A percentile compares a stretch with the other conserved stretches of the same genome.
phyloP scores from a whole-genome alignment of 2,113 vertebrate genomes.

The Kryptolebias marmoratus region DNA sequence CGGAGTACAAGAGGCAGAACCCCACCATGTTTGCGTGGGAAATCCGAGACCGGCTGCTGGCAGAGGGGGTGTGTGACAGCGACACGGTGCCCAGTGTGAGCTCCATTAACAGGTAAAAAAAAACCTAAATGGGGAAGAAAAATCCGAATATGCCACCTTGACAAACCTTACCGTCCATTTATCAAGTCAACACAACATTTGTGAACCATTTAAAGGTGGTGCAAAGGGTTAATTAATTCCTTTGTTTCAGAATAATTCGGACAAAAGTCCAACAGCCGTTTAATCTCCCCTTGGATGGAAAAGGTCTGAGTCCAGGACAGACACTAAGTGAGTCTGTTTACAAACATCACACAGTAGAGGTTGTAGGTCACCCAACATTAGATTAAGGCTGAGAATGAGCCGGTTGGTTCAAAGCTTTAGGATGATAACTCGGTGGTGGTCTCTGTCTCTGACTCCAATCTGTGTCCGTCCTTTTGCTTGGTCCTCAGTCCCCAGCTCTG shows the following conservation, averaged over 20 bases:
- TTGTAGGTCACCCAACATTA: background rate
- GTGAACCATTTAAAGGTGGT: background rate
- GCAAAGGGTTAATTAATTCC: background rate
- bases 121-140: constrained; percentile 9
- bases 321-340: constrained; percentile 84
- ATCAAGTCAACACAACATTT: background rate
- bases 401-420: constrained; percentile 41
- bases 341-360: background rate
- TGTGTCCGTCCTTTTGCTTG: constrained; percentile 10
- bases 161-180: too few relatives aligned
- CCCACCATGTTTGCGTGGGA: constrained; percentile 95
- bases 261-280: constrained; percentile 93
- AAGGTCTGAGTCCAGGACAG: constrained; percentile 88
- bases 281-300: constrained; percentile 89
- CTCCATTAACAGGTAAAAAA: constrained; percentile 89
- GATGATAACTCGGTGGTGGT: constrained; percentile 3
- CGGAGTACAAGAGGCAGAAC: constrained; percentile 91
- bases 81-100: constrained; percentile 93
- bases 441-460: constrained; percentile 15
- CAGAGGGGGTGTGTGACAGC: constrained; percentile 87
- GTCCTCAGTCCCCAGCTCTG: constrained; percentile 87
- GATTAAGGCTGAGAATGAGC: constrained; percentile 48
- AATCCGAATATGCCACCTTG: background rate
- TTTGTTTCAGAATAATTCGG: constrained; percentile 85
- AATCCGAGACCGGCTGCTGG: constrained; percentile 88